Percentiles rank a stretch among this genome's conserved stretches.
These are phyloP conservation scores for Proterorhinus semilunaris DNA, from an alignment of 2,113 vertebrate species.

Conservation along the genomic window DNA sequence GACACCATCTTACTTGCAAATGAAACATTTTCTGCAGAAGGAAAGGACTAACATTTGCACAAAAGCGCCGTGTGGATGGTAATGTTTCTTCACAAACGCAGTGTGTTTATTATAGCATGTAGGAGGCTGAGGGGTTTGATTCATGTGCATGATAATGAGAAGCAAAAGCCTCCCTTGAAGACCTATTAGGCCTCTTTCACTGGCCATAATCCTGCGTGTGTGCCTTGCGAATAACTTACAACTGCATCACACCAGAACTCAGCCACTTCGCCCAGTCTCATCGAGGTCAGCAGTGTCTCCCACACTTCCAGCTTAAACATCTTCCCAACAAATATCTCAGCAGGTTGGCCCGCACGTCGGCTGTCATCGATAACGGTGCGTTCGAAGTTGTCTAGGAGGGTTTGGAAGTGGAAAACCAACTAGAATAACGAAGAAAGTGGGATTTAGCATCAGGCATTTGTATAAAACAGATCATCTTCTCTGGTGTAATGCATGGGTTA, in stretches of 20 bases:
- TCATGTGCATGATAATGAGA: slow-evolving; percentile 45
- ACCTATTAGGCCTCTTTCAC: slow-evolving; percentile 37
- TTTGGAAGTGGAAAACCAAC: slow-evolving; percentile 89
- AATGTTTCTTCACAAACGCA: slow-evolving; percentile 8
- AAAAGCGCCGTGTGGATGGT: slow-evolving; percentile 20
- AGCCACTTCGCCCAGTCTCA: slow-evolving; percentile 84
- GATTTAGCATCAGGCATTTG: too few relatives aligned
- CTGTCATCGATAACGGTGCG: slow-evolving; percentile 85
- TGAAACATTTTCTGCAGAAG: slow-evolving; percentile 19
- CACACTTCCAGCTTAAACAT: slow-evolving; percentile 91
- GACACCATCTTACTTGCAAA: slow-evolving; percentile 56
- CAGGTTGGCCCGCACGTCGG: slow-evolving; percentile 73
- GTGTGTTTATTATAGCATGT: slow-evolving; percentile 38
- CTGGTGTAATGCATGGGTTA: too few relatives aligned
- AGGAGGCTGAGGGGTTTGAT: slow-evolving; percentile 30
- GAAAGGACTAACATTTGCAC: slow-evolving; percentile 16
- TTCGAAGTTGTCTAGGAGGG: slow-evolving; percentile 84
- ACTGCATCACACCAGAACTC: slow-evolving; percentile 86
- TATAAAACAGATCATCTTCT: too few relatives aligned
- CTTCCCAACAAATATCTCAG: slow-evolving; percentile 86
- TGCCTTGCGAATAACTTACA: slow-evolving; percentile 69
- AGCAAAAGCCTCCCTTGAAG: slow-evolving; percentile 23
- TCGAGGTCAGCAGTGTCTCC: slow-evolving; percentile 84
- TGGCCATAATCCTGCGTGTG: slow-evolving; percentile 1
- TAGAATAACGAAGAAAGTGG: slow-evolving; percentile 40